A percentile compares a stretch with the other conserved stretches of the same genome.
Evolutionary conservation across 2,113 vertebrate genomes (phyloP).

Genomic region (Sylvietta virens): DNA sequence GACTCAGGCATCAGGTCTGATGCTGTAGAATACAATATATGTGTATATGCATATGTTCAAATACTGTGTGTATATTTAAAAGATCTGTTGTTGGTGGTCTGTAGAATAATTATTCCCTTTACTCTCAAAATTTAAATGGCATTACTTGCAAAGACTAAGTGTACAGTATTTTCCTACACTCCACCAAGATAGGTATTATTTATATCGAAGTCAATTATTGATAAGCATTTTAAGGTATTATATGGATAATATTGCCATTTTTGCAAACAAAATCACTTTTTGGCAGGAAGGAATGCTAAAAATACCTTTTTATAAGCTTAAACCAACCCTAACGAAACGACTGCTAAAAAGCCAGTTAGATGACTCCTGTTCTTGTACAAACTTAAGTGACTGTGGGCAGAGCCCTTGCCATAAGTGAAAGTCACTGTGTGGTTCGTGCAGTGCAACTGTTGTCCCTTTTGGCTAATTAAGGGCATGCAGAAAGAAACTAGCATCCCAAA

Average conservation of each 20-base stretch:
- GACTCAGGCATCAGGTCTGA: slow-evolving; percentile 75
- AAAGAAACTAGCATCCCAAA: neutral
- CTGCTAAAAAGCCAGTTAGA: slow-evolving; percentile 7
- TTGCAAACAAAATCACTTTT: slow-evolving; percentile 44
- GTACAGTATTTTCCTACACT: slow-evolving; percentile 80
- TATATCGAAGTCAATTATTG: slow-evolving; percentile 62
- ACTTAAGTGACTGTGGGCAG: slow-evolving; percentile 38
- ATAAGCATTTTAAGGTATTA: slow-evolving; percentile 53
- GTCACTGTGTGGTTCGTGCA: slow-evolving; percentile 3
- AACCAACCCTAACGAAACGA: neutral
- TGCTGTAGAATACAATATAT: slow-evolving; percentile 75
- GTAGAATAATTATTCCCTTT: slow-evolving; percentile 65
- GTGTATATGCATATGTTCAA: slow-evolving; percentile 70
- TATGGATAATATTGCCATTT: slow-evolving; percentile 37
- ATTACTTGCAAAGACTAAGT: slow-evolving; percentile 72
- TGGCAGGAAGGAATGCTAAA: slow-evolving; percentile 54
- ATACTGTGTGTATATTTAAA: slow-evolving; percentile 74
- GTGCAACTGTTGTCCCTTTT: slow-evolving; percentile 21
- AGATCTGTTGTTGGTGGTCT: slow-evolving; percentile 68
- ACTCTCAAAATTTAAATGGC: slow-evolving; percentile 57
- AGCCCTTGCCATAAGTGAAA: slow-evolving; percentile 25
- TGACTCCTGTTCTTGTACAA: slow-evolving; percentile 32
- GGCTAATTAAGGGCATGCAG: slow-evolving; percentile 2
- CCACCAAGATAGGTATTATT: slow-evolving; percentile 73
- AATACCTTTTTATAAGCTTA: slow-evolving; percentile 19